Conservation (phyloP, 2,888 invertebrate species). For the Drosophila vallismaia region DNA sequence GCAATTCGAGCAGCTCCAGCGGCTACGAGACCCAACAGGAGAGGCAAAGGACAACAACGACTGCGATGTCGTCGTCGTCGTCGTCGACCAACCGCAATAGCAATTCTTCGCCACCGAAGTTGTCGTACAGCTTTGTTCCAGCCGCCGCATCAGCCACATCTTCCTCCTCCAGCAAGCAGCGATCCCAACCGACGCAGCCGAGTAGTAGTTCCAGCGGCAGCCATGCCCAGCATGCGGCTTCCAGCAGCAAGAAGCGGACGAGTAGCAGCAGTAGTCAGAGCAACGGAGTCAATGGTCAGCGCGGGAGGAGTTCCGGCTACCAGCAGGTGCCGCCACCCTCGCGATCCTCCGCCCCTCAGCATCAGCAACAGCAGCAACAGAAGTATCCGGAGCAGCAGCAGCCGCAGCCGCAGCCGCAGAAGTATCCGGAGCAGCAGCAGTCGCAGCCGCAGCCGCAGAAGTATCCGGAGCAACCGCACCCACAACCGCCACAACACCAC, state of each 20-base stretch:
- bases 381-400: constrained; percentile 42
- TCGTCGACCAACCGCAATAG: constrained; percentile 19
- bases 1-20: constrained; percentile 66
- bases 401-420: constrained; percentile 36
- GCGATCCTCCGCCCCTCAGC: constrained; percentile 36
- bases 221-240: constrained; percentile 55
- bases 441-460: constrained; percentile 32
- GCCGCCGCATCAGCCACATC: constrained; percentile 36
- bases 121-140: constrained; percentile 63
- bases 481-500: constrained; percentile 44
- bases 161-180: constrained; percentile 41
- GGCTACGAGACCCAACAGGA: constrained; percentile 65
- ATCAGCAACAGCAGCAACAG: constrained; percentile 47
- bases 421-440: constrained; percentile 22
- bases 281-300: constrained; percentile 49
- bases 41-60: constrained; percentile 50
- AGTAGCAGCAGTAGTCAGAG: constrained; percentile 46
- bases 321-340: constrained; percentile 47
- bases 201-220: constrained; percentile 53
- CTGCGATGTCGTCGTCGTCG: constrained; percentile 28
- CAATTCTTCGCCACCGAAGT: constrained; percentile 65
- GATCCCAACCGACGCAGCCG: constrained; percentile 19
- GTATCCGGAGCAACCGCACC: constrained; percentile 31
- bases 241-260: constrained; percentile 67
- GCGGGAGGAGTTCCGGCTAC: constrained; percentile 41